Conservation (phyloP, 2,797 vertebrate genomes). For the Cossypha dichroa region DNA sequence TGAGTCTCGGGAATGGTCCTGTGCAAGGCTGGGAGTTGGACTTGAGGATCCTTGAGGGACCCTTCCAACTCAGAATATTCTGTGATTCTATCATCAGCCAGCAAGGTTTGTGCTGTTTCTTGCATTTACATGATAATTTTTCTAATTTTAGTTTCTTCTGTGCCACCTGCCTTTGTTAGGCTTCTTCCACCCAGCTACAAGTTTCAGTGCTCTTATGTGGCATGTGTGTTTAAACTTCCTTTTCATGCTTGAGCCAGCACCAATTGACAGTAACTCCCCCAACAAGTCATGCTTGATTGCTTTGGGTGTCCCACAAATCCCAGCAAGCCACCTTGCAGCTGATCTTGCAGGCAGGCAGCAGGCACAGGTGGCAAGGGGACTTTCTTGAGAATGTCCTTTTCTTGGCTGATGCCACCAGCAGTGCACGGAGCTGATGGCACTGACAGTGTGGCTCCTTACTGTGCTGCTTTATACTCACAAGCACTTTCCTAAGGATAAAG, state of each 20-base stretch:
- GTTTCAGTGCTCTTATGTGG: not conserved
- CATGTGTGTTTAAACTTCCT: not conserved
- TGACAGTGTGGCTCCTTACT: not conserved
- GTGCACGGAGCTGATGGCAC: not conserved
- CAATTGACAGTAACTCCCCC: not conserved
- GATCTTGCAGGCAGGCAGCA: not conserved
- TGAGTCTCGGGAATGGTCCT: not conserved
- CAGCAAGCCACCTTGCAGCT: not conserved
- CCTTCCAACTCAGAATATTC: not conserved
- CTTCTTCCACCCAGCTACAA: not conserved
- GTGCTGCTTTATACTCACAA: not conserved
- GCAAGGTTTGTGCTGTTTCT: not conserved
- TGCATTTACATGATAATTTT: not conserved
- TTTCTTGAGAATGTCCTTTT: not conserved
- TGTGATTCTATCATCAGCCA: not conserved
- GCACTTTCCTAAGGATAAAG: not conserved
- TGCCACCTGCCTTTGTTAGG: not conserved
- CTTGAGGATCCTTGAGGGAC: rapidly evolving
- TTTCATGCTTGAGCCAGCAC: not conserved
- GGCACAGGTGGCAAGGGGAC: not conserved
- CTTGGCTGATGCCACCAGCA: not conserved
- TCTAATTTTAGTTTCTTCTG: not conserved
- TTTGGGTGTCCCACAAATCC: not conserved
- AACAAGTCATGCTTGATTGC: not conserved
- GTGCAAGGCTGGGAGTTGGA: not conserved